Base-by-base conservation (phyloP, 2,797 vertebrate genomes). In the Ciconia nigra region DNA sequence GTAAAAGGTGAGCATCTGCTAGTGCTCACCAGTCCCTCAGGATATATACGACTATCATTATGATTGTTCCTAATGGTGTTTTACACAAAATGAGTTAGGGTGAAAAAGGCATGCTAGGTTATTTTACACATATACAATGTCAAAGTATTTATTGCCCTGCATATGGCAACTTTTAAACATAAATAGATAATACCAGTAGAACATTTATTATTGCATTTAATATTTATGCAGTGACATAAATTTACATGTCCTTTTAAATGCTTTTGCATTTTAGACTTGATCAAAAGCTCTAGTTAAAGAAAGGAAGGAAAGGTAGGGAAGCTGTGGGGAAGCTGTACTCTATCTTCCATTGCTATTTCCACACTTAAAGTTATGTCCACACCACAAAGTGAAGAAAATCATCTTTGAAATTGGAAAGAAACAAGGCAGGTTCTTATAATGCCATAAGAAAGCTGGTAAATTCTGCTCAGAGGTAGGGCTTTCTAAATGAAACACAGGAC, bases 1-100 rank as follows among this genome's bases (percentile, higher is more conserved):
- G 81, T 89, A 96, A 95, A 95, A 96, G 93, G 93, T 90, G 80
- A 94, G 90, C 93, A 96, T 95, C 94, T 96, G 96, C 62, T 84
- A 82, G 83, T 61, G 66, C 42, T 91, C 66, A 52, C 26, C 80
- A 89, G n/a, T 74, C 83, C 95, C 94, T 93, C 55, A 80, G 95
- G 93, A 72, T 65, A 94, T 89, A 88, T 86, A 51, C 7, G 0
- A 89, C 83, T 84, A 93, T 87, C 57, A 82, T 89, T 86, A 95
- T 46, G 52, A 77, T 91, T 80, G 63, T 65, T 77, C 44, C 74
- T 96, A 93, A 97, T 89, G 81, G 77, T 94, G 73, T 80, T 93
- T 95, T 87, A 82, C 93, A 93, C 55, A 90, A 95, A 96, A 88
- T 86, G 46, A 91, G 46, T 82, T 46, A 59, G 44, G 88, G 71